Conservation (phyloP, 2,113 vertebrate species). For the Xiphophorus couchianus region DNA sequence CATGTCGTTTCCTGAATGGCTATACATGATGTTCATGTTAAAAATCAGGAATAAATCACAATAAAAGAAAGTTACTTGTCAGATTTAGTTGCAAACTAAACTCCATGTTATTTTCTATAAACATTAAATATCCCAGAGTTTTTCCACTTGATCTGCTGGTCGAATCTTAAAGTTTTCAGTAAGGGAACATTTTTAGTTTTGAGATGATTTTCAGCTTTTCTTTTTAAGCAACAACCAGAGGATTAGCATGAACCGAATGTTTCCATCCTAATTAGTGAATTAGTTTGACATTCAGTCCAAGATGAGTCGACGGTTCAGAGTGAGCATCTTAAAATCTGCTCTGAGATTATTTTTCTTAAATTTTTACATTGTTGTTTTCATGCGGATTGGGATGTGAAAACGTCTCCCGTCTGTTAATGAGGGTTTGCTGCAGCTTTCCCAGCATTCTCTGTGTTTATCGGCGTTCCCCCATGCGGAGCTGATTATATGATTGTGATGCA, state of each 20-base stretch:
- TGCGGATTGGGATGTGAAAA: background rate
- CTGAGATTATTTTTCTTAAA: slow-evolving; percentile 16
- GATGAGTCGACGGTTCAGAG: slow-evolving; percentile 31
- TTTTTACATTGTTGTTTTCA: slow-evolving; percentile 10
- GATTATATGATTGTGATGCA: slow-evolving; percentile 46
- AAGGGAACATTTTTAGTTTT: background rate
- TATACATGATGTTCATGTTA: too few relatives aligned
- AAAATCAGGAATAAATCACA: too few relatives aligned
- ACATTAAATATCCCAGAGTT: too few relatives aligned
- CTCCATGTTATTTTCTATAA: too few relatives aligned
- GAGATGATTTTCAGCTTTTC: background rate
- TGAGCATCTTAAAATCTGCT: slow-evolving; percentile 25
- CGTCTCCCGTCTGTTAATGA: background rate
- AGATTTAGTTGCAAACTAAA: too few relatives aligned
- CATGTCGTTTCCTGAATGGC: too few relatives aligned
- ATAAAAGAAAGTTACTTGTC: too few relatives aligned
- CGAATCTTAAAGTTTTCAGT: too few relatives aligned
- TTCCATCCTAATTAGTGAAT: slow-evolving; percentile 19
- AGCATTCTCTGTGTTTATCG: background rate
- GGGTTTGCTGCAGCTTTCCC: slow-evolving; percentile 1
- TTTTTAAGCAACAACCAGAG: background rate
- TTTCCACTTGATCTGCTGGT: too few relatives aligned
- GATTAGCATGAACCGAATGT: background rate
- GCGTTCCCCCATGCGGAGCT: slow-evolving; percentile 18
- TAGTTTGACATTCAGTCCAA: background rate